Evolutionary conservation across 2,113 vertebrate species (phyloP).

Genomic region (Neotragus pygmaeus): DNA sequence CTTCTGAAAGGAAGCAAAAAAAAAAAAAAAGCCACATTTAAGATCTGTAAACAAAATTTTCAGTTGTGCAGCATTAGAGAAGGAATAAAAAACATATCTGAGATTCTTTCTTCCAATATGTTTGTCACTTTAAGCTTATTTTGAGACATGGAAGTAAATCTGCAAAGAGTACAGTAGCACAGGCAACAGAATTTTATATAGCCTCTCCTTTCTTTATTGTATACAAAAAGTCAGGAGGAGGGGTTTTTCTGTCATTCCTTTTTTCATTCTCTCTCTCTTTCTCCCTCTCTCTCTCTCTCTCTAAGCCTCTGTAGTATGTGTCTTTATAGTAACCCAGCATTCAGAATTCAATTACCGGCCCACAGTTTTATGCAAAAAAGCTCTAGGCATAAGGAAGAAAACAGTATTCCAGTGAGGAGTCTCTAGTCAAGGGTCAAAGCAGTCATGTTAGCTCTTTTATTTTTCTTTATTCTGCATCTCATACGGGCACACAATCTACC

Average conservation of each 20-base stretch:
- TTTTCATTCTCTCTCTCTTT: neutral
- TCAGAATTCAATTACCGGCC: neutral
- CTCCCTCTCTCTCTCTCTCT: neutral
- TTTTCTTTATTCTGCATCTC: constrained; percentile 21
- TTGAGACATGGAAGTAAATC: neutral
- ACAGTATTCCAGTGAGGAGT: constrained; percentile 42
- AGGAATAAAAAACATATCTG: neutral
- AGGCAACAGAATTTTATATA: neutral
- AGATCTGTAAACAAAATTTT: constrained; percentile 3
- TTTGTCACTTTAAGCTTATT: neutral
- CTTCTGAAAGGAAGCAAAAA: constrained; percentile 52
- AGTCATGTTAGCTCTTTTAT: constrained; percentile 32
- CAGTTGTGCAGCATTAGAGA: neutral
- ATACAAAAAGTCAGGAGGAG: neutral
- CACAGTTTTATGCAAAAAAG: constrained; percentile 28
- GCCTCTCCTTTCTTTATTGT: neutral
- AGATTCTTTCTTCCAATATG: neutral
- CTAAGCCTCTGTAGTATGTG: neutral
- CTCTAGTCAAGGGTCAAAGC: constrained; percentile 53
- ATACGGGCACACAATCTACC: neutral
- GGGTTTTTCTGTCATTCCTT: neutral
- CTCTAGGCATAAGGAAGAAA: constrained; percentile 46
- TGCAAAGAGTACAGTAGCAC: neutral
- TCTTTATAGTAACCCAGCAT: neutral
- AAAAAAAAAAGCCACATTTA: constrained; percentile 41